These are phyloP conservation scores for Paguma larvata DNA, from an alignment of 2,797 vertebrate species.

Conservation along the genomic window DNA sequence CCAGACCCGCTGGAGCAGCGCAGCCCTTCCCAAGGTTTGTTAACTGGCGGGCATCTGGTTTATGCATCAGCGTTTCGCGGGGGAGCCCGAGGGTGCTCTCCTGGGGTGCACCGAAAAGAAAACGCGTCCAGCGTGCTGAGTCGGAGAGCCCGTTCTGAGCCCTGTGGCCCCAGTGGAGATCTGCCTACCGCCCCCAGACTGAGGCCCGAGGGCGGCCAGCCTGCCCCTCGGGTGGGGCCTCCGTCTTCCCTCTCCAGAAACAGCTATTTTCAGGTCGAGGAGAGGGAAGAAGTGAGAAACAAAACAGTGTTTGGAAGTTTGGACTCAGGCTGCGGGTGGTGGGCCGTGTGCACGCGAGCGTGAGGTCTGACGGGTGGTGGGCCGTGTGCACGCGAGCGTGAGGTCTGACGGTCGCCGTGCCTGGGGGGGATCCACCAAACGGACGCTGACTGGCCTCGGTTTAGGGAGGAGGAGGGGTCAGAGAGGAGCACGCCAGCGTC, in stretches of 20 bases:
- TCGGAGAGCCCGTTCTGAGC: background rate
- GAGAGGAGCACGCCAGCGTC: background rate
- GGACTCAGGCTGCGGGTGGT: background rate
- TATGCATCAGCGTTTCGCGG: conserved; percentile 33
- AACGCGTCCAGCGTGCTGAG: background rate
- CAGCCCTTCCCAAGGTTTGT: conserved; percentile 11
- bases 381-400: background rate
- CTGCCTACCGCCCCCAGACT: background rate
- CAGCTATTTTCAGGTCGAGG: conserved; percentile 9
- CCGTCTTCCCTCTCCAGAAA: conserved; percentile 16
- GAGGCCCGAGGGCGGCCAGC: background rate
- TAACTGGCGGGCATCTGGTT: background rate
- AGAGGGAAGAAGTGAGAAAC: background rate
- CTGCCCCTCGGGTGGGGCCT: background rate
- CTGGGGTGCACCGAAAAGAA: background rate
- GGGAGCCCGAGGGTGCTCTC: background rate
- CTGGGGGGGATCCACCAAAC: too few relatives aligned
- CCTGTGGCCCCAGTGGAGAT: background rate
- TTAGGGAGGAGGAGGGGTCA: background rate
- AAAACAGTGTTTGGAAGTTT: background rate
- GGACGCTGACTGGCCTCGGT: too few relatives aligned
- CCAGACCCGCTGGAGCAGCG: background rate
- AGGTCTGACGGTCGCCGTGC: background rate
- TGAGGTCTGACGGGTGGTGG: background rate
- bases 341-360: background rate